A percentile compares a stretch with the other conserved stretches of the same genome.
Evolutionary conservation across 2,797 vertebrate genomes (phyloP).

Genomic region (Lacerta viridis): DNA sequence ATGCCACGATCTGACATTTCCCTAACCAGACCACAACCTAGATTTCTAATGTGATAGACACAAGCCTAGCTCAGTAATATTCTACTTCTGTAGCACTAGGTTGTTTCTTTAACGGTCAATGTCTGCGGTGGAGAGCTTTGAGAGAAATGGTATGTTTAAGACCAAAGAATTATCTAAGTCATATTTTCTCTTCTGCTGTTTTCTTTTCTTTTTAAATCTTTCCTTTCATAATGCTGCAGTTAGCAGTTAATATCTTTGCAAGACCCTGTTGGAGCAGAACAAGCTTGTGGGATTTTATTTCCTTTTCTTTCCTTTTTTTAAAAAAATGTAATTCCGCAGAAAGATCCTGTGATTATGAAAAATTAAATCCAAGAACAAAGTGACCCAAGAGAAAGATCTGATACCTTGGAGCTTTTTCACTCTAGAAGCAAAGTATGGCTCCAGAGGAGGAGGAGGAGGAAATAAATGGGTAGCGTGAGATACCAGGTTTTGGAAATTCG

Average conservation of each 20-base stretch:
- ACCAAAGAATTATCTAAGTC: no score
- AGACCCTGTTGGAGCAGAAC: not conserved
- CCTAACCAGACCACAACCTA: not conserved
- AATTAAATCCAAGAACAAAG: not conserved
- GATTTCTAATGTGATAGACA: not conserved
- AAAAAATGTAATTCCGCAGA: not conserved
- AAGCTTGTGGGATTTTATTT: not conserved
- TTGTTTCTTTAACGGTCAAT: not conserved
- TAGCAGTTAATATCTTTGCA: not conserved
- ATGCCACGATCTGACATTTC: not conserved
- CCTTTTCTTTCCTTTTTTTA: not conserved
- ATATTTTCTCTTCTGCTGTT: not conserved
- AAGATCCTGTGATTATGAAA: not conserved
- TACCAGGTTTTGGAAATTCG: not conserved
- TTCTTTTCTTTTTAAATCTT: not conserved
- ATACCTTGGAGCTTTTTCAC: not conserved
- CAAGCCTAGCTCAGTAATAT: not conserved
- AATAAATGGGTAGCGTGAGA: no score
- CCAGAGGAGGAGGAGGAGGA: not conserved
- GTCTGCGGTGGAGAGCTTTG: not conserved
- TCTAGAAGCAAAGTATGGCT: not conserved
- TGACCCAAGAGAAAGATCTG: not conserved
- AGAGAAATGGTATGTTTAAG: not conserved
- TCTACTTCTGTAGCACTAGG: not conserved
- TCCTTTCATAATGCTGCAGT: not conserved